Evolutionary conservation across 2,888 invertebrate genomes (phyloP).

Genomic region (Hetaerina titia): DNA sequence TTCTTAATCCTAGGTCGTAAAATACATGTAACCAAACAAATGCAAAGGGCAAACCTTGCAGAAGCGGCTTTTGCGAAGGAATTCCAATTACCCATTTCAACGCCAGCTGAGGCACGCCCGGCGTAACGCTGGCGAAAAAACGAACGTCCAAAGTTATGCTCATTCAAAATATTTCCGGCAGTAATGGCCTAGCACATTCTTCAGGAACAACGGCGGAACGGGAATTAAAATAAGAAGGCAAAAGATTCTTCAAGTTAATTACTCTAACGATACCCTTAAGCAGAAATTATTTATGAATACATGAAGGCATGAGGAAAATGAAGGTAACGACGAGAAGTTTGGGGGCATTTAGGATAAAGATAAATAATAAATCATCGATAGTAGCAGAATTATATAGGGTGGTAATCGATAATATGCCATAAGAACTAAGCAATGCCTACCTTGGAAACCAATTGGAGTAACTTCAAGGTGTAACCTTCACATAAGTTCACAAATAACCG

Average conservation of each 20-base stretch:
- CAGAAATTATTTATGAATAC: background rate
- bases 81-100: slow-evolving; percentile 35
- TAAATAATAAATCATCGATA: too few species aligned
- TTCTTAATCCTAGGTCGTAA: slow-evolving; percentile 35
- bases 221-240: background rate
- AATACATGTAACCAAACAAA: slow-evolving; percentile 18
- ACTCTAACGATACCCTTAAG: background rate
- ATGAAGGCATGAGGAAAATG: background rate
- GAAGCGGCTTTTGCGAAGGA: background rate
- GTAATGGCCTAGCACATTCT: slow-evolving; percentile 16
- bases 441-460: too few species aligned
- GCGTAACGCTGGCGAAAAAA: background rate
- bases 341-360: too few species aligned
- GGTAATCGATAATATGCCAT: too few species aligned
- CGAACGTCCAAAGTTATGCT: slow-evolving; percentile 5
- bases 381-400: too few species aligned
- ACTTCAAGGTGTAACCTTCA: too few species aligned
- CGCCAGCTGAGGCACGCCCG: slow-evolving; percentile 12
- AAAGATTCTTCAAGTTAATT: background rate
- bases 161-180: slow-evolving; percentile 27
- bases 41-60: slow-evolving; percentile 39
- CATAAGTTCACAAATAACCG: too few species aligned
- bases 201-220: background rate
- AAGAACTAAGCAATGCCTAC: too few species aligned
- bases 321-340: too few species aligned